Evolutionary conservation across 2,797 vertebrate species (phyloP), one percentile per base, ranked within the genome.

Genomic region (Phrynocephalus vlangalii): DNA sequence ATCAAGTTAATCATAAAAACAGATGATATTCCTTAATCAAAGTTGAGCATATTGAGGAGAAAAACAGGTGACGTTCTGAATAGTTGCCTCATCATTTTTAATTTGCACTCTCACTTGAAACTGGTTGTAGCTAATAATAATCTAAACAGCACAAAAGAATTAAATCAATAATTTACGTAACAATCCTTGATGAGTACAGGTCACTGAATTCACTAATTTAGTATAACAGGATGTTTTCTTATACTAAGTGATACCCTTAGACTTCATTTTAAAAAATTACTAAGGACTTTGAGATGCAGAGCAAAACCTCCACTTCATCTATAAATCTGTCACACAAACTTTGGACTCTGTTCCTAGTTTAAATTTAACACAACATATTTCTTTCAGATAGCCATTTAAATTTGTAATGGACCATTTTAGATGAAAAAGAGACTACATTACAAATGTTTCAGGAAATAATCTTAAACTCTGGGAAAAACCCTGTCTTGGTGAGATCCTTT

Each of bases 391-490:
- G 68, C 72, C 16, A 68, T 56, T 87, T 76, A 26, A 66, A 26
- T 76, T 28, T 82, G 76, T 83, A 77, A 83, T 38, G 48, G 86
- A 30, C 33, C 33, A 66, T 82, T 50, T 80, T 82, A 68, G 22
- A 81, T 63, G 52, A 63, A 48, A 20, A 63, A 72, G 26, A 60
- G 13, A 66, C 56, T 75, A 75, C 44, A 48, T 11, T 22, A 82
- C 76, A 68, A 87, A 82, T 87, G 28, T 82, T 82, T 67, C 60
- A 77, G 48, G 80, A 77, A 83, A 77, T 77, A 68, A 76, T 76
- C 28, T 18, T 87, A 20, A 86, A 86, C 80, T 87, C 60, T 77
- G 63, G 60, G 80, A 50, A 72, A 71, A 63, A 28, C 68, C 85
- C 85, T 28, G 13, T 38, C 26, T 80, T 63, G 80, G 79, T 56